Evolutionary conservation across 35 echinoderm and acorn worm genomes (phyloP).

Genomic region (Patiria miniata): DNA sequence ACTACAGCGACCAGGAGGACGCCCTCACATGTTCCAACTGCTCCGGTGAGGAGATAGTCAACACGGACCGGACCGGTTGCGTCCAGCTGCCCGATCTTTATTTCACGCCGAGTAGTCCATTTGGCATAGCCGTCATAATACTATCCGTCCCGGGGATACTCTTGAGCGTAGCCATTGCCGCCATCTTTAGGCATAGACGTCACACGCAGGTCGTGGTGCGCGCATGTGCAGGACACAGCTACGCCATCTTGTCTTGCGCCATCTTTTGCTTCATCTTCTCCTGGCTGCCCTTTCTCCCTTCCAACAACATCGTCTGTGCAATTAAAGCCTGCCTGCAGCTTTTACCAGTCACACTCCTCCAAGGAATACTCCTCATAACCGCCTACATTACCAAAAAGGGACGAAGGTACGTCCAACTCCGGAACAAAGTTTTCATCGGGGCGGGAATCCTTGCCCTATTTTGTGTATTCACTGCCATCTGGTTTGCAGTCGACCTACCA

Average conservation of each 20-base stretch:
- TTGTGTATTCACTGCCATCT: conserved; percentile 28
- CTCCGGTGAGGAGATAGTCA: conserved; percentile 41
- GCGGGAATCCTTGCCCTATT: conserved; percentile 12
- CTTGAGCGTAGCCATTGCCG: conserved; percentile 14
- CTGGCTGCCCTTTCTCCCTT: conserved; percentile 35
- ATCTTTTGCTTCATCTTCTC: conserved; percentile 49
- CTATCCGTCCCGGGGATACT: conserved; percentile 33
- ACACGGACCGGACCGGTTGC: conserved; percentile 59
- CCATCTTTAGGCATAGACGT: conserved; percentile 46
- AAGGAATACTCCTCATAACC: conserved; percentile 51
- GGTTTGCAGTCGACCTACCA: conserved; percentile 58
- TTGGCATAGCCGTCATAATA: conserved; percentile 26
- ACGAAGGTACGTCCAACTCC: neutral
- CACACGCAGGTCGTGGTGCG: conserved; percentile 50
- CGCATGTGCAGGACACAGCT: conserved; percentile 41
- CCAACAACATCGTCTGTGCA: conserved; percentile 40
- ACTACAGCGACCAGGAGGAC: conserved; percentile 48
- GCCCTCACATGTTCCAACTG: conserved; percentile 54
- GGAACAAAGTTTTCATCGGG: conserved; percentile 13
- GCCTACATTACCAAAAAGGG: conserved; percentile 41
- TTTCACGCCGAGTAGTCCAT: neutral
- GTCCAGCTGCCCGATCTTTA: conserved; percentile 42
- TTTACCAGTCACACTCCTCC: conserved; percentile 50
- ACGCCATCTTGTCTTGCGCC: conserved; percentile 39
- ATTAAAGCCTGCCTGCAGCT: conserved; percentile 53